Conservation (phyloP, 2,888 invertebrate species). For the Halictus quadricinctus region DNA sequence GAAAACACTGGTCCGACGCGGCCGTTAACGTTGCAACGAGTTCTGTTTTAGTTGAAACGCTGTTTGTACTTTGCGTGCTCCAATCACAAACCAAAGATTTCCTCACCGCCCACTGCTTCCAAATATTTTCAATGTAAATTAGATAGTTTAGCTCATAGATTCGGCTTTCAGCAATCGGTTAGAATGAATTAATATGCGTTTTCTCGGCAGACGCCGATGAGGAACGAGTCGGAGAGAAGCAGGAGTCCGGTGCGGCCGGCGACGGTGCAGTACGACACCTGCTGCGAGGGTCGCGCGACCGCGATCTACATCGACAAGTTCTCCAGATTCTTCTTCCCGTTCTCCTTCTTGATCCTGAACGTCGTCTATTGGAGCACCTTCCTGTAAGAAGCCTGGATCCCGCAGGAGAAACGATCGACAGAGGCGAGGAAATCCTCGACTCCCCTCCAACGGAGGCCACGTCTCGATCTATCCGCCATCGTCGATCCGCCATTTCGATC, state of each 20-base stretch:
- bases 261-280: constrained; percentile 90
- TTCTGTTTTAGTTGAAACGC: background rate
- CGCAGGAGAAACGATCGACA: constrained; percentile 3
- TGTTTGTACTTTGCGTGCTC: background rate
- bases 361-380: constrained; percentile 96
- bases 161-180: no score
- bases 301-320: constrained; percentile 94
- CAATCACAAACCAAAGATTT: no score
- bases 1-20: background rate
- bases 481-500: background rate
- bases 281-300: constrained; percentile 87
- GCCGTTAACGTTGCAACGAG: background rate
- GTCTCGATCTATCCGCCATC: background rate
- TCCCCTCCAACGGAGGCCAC: background rate
- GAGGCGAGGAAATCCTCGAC: constrained; percentile 18
- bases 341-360: constrained; percentile 94
- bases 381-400: constrained; percentile 77
- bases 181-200: background rate
- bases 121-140: background rate
- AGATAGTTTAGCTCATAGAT: background rate
- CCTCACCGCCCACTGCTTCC: background rate
- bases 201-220: constrained; percentile 79
- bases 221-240: constrained; percentile 79
- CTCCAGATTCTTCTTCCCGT: constrained; percentile 94
- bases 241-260: constrained; percentile 79